Conservation (phyloP, 1,140 invertebrate genomes). For the Oryctes rhinoceros region DNA sequence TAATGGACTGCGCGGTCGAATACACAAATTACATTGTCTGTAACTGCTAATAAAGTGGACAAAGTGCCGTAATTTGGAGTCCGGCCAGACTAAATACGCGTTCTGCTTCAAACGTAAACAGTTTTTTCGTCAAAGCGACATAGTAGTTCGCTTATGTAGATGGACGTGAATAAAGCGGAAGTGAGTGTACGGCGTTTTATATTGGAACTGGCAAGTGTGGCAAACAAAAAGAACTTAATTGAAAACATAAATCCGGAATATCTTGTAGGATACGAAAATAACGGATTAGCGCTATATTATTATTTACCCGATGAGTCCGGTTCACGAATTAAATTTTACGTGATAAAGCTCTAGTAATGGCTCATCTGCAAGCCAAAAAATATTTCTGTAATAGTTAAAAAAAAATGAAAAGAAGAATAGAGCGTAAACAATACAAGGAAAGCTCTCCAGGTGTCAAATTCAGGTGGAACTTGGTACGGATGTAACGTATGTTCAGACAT, state of each 20-base stretch:
- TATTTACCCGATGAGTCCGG: background rate
- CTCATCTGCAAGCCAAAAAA: background rate
- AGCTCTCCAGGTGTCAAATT: no score
- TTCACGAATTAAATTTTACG: background rate
- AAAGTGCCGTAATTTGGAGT: slow-evolving; percentile 29
- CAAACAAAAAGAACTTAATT: background rate
- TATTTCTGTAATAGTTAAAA: no score
- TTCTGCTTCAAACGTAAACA: slow-evolving; percentile 10
- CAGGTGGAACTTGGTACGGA: no score
- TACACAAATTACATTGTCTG: slow-evolving; percentile 33
- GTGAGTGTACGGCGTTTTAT: background rate
- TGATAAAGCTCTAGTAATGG: background rate
- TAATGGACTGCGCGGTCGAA: slow-evolving; percentile 23
- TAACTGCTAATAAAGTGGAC: slow-evolving; percentile 36
- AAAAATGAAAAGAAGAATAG: no score
- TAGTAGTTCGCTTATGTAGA: background rate
- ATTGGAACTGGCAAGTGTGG: no score
- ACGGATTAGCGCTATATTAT: background rate
- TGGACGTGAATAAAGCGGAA: background rate
- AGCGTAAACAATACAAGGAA: no score
- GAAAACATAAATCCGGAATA: background rate
- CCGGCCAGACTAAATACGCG: slow-evolving; percentile 25
- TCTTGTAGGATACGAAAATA: background rate
- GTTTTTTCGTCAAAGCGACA: slow-evolving; percentile 7
- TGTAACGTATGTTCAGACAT: no score